Evolutionary conservation across 1,140 invertebrate species (phyloP).

Genomic region (Polypedilum pembai): DNA sequence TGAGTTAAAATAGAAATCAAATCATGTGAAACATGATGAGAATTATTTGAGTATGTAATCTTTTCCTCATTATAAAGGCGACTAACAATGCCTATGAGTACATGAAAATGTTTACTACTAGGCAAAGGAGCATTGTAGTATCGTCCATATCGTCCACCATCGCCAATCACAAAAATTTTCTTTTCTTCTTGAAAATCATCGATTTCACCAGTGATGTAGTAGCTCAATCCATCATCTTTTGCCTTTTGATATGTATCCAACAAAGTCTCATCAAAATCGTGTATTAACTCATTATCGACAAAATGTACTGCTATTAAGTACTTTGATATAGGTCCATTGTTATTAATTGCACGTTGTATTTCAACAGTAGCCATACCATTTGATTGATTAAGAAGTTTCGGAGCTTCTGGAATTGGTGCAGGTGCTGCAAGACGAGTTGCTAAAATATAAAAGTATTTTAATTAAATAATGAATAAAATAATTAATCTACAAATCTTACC

Average conservation of each 20-base stretch:
- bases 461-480: too few species aligned
- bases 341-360: slow-evolving; percentile 55
- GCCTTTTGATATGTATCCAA: slow-evolving; percentile 54
- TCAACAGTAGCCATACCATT: slow-evolving; percentile 53
- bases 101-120: slow-evolving; percentile 54
- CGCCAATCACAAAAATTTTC: slow-evolving; percentile 65
- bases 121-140: slow-evolving; percentile 73
- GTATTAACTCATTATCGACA: slow-evolving; percentile 52
- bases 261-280: slow-evolving; percentile 47
- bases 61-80: slow-evolving; percentile 54
- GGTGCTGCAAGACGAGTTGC: slow-evolving; percentile 65
- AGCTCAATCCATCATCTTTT: slow-evolving; percentile 53
- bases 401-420: slow-evolving; percentile 53
- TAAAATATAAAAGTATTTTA: too few species aligned
- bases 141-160: slow-evolving; percentile 62
- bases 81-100: slow-evolving; percentile 67
- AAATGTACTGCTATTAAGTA: slow-evolving; percentile 59
- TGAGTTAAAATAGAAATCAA: background rate
- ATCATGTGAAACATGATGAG: slow-evolving; percentile 33
- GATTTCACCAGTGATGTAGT: slow-evolving; percentile 75
- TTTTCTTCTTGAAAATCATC: slow-evolving; percentile 49
- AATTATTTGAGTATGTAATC: slow-evolving; percentile 57
- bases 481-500: too few species aligned
- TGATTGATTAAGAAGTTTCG: slow-evolving; percentile 52
- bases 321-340: slow-evolving; percentile 63